Evolutionary conservation across 2,888 invertebrate species (phyloP).

Genomic region (Drepana falcataria): DNA sequence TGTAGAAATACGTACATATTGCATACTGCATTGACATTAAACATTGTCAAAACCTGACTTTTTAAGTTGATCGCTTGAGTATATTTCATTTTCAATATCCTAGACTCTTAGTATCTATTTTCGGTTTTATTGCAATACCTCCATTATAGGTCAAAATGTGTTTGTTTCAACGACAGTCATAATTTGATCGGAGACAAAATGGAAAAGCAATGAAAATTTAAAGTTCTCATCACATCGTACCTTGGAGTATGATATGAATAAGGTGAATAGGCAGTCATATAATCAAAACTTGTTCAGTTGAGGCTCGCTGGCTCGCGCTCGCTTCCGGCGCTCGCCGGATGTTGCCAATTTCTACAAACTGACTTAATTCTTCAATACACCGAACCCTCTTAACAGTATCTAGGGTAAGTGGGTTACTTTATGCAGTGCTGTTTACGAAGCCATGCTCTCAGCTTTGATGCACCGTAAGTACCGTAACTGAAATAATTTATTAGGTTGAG

Average conservation of each 20-base stretch:
- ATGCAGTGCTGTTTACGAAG: not conserved
- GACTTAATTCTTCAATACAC: slow-evolving; percentile 45
- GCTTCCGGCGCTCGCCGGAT: slow-evolving; percentile 51
- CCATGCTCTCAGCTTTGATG: not conserved
- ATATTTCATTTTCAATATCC: too few relatives aligned
- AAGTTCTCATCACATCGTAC: not conserved
- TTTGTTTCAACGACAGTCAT: too few relatives aligned
- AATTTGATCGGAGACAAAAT: too few relatives aligned
- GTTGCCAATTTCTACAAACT: slow-evolving; percentile 59
- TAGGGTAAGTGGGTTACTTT: slow-evolving; percentile 1
- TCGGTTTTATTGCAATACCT: too few relatives aligned
- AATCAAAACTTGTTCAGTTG: slow-evolving; percentile 43
- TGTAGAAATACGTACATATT: too few relatives aligned
- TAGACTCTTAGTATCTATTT: too few relatives aligned
- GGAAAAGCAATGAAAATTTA: not conserved
- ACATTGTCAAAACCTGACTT: too few relatives aligned
- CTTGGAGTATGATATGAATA: not conserved
- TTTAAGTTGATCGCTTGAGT: too few relatives aligned
- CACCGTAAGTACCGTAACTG: not conserved
- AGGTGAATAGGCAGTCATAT: slow-evolving; percentile 15
- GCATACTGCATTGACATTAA: too few relatives aligned
- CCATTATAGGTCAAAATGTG: too few relatives aligned
- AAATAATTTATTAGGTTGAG: not conserved
- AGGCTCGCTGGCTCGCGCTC: slow-evolving; percentile 10
- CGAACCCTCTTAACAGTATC: slow-evolving; percentile 8